phyloP scores from a whole-genome alignment of 2,888 invertebrate genomes.

The Aporophyla nigra region DNA sequence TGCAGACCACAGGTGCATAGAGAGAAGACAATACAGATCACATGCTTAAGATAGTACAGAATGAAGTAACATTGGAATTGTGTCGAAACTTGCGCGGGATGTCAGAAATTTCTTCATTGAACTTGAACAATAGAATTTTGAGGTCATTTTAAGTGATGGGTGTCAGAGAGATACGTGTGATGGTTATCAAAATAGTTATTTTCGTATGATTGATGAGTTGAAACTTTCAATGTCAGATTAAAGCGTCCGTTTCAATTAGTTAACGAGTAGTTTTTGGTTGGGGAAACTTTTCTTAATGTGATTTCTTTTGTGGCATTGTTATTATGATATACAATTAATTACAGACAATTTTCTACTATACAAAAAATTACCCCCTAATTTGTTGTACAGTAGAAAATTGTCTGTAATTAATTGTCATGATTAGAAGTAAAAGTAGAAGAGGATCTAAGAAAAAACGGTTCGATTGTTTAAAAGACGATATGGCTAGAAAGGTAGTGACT shows the following conservation, averaged over 20 bases:
- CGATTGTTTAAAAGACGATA: not conserved
- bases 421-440: not conserved
- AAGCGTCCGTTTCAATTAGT: constrained; percentile 43
- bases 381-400: not conserved
- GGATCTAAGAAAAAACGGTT: not conserved
- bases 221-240: constrained; percentile 54
- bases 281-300: constrained; percentile 11
- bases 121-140: constrained; percentile 52
- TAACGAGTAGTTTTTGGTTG: constrained; percentile 40
- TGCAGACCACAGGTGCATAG: constrained; percentile 38
- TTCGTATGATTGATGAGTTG: constrained; percentile 50
- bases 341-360: too few relatives aligned
- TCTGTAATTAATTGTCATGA: constrained; percentile 17
- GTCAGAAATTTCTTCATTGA: constrained; percentile 49
- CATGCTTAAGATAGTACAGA: constrained; percentile 15
- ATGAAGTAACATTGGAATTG: constrained; percentile 27
- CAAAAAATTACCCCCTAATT: too few relatives aligned
- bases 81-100: constrained; percentile 26
- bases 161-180: constrained; percentile 44
- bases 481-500: not conserved
- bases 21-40: constrained; percentile 46
- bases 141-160: constrained; percentile 42
- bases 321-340: too few relatives aligned
- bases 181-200: constrained; percentile 53
- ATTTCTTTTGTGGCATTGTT: constrained; percentile 17